Conservation (phyloP, 1,140 invertebrate species). For the Sitophilus oryzae region DNA sequence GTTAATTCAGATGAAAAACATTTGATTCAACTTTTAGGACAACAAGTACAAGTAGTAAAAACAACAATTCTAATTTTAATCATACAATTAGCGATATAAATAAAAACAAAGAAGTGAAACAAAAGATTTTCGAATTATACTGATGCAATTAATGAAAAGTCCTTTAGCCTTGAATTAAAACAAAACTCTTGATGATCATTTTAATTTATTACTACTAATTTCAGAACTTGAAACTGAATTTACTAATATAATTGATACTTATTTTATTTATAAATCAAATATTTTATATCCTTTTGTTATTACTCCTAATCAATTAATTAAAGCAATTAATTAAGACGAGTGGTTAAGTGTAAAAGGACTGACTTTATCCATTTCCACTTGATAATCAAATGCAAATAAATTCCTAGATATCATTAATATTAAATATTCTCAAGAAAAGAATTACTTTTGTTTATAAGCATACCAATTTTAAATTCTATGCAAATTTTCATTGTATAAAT, state of each 20-base stretch:
- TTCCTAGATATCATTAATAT: too few relatives aligned
- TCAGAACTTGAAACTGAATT: constrained; percentile 9
- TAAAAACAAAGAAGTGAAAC: constrained; percentile 16
- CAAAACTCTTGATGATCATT: constrained; percentile 15
- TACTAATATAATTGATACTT: constrained; percentile 11
- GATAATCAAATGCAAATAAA: too few relatives aligned
- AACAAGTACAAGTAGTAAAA: constrained; percentile 24
- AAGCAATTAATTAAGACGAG: too few relatives aligned
- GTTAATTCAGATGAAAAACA: constrained; percentile 22
- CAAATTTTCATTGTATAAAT: too few relatives aligned
- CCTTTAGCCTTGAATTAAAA: constrained; percentile 12
- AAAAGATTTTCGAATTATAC: constrained; percentile 9
- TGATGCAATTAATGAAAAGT: constrained; percentile 1
- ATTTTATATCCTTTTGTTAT: constrained; percentile 16
- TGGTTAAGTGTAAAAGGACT: too few relatives aligned
- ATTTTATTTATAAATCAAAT: constrained; percentile 18
- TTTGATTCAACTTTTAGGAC: constrained; percentile 18
- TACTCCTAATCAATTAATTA: too few relatives aligned
- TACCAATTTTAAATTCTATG: too few relatives aligned
- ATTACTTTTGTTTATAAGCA: too few relatives aligned
- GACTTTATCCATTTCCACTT: too few relatives aligned
- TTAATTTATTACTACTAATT: constrained; percentile 14
- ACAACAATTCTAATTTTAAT: constrained; percentile 26
- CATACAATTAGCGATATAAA: too few relatives aligned
- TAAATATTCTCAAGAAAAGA: too few relatives aligned